These are phyloP conservation scores for Stratiomys singularior DNA, from an alignment of 2,888 invertebrate species.

Conservation along the genomic window DNA sequence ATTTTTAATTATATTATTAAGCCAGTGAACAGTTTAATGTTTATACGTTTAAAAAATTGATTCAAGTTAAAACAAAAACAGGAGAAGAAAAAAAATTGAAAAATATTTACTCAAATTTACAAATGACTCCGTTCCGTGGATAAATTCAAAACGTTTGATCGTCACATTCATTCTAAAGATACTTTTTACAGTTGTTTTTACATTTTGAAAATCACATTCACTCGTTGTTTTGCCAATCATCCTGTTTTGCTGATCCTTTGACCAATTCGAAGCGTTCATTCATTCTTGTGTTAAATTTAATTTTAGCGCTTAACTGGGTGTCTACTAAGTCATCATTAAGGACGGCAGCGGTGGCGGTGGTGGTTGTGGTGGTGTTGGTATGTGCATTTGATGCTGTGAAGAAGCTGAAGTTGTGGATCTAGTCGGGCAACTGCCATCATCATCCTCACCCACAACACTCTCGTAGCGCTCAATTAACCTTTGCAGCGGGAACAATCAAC, in stretches of 20 bases:
- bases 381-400: slow-evolving; percentile 33
- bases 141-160: not conserved
- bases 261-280: not conserved
- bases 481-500: slow-evolving; percentile 64
- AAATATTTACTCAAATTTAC: slow-evolving; percentile 39
- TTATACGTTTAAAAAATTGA: too few species aligned
- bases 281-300: not conserved
- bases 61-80: not conserved
- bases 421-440: slow-evolving; percentile 13
- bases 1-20: slow-evolving; percentile 19
- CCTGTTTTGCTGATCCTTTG: not conserved
- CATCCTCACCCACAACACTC: not conserved
- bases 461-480: not conserved
- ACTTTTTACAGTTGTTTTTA: slow-evolving; percentile 30
- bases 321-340: slow-evolving; percentile 34
- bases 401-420: slow-evolving; percentile 28
- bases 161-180: not conserved
- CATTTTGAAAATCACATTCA: not conserved
- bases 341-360: slow-evolving; percentile 32
- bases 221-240: not conserved
- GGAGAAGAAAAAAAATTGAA: not conserved
- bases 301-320: not conserved
- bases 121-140: not conserved
- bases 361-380: slow-evolving; percentile 11
- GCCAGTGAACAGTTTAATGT: not conserved